Base-by-base conservation (phyloP, 2,113 vertebrate species). In the Chlorocebus sabaeus region DNA sequence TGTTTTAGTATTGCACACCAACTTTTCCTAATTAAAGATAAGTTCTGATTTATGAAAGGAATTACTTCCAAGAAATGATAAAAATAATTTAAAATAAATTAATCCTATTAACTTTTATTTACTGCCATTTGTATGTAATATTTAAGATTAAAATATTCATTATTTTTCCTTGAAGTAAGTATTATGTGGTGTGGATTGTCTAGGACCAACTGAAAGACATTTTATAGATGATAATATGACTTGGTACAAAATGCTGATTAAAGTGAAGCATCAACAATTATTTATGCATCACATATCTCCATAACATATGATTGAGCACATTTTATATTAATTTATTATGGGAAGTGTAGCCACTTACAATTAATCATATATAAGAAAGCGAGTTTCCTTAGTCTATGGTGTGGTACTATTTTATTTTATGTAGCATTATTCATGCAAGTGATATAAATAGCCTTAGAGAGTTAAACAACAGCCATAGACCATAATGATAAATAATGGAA, bases 291-390 rank as follows among this genome's bases (percentile, higher is more conserved):
- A 50, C 78, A 25, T 11, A 82, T 93, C 92, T 86, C 85, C 30
- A 32, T 40, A 96, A 68, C 94, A 80, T 84, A 93, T 73, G 87
- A 96, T 45, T 38, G 81, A 96, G 88, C 40, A 45, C 84, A 83
- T 75, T 84, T 55, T 83, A 23, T 59, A 81, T 85, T 95, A 93
- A 98, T 96, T 98, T 92, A 90, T 96, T 94, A 89, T 43, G 48
- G 48, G 23, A 93, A 78, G 59, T 93, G 80, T 38, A 81, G 67
- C 55, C 59, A 68, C 81, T 96, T 83, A 93, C 76, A 88, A 96
- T 97, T 90, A 97, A 97, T 93, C 96, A 97, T 64, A 73, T 50
- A 57, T 97, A 96, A 89, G 70, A 85, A 96, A 97, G 59, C 45
- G 79, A 87, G 52, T 84, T 90, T 89, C 64, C 83, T 85, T 90